Evolutionary conservation across 2,113 vertebrate species (phyloP), one percentile per base, ranked within the genome.

Genomic region (Oplegnathus fasciatus): DNA sequence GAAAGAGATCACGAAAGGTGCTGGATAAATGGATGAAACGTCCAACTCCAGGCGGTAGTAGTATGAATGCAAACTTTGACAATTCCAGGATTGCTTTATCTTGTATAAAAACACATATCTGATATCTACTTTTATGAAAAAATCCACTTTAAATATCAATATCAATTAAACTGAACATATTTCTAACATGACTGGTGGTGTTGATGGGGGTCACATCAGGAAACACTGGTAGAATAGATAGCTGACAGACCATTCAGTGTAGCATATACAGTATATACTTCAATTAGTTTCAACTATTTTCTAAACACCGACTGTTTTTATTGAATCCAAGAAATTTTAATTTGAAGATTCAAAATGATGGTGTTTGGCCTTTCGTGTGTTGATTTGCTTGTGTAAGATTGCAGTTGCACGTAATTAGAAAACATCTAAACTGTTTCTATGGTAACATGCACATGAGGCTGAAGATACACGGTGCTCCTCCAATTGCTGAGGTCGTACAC

Each of bases 341-440:
- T 73, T 70, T 65, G 58, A 77, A 82, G 55, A 72, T 69, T 28
- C 11, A 34, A 81, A 70, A 52, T 18, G 5, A 58, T 11, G 28
- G 15, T 22, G 1, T 15, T 48, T 40, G 68, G 69, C 52, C 50
- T 83, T 64, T 50, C 68, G 5, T 34, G 40, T 76, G 52, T 48
- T 66, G 34, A 50, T 60, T 17, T 77, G 70, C 50, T 4, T n/a
- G 52, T 74, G 24, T 74, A 30, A 32, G 20, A 60, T 69, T 80
- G 32, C 34, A 40, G 44, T 68, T 64, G 62, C 71, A 66, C 37
- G 78, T 87, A 92, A 91, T 92, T 91, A 88, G 48, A 86, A 84
- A 75, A 85, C 40, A 85, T 81, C 72, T 40, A 74, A 89, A 74
- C 50, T 14, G 90, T 93, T 93, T 88, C 92, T 83, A 92, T 93